Conservation (phyloP, 2,797 vertebrate genomes). For the Anomalospiza imberbis region DNA sequence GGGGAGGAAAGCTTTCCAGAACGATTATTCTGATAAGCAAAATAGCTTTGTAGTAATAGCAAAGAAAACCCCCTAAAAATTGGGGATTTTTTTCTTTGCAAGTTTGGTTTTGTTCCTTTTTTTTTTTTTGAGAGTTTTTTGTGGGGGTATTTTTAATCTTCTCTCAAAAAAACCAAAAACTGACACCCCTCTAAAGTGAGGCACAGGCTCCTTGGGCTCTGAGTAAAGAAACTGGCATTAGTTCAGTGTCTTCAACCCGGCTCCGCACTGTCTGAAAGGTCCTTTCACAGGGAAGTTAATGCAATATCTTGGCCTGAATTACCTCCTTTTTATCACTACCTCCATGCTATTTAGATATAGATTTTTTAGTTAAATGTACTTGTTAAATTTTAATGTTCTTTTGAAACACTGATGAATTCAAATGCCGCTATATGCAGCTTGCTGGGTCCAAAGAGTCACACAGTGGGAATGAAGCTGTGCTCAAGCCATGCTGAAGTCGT, state of each 20-base stretch:
- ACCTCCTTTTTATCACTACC: constrained; percentile 53
- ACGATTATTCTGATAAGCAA: background rate
- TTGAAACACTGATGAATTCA: constrained; percentile 44
- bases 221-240: background rate
- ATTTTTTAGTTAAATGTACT: constrained; percentile 57
- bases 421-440: background rate
- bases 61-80: background rate
- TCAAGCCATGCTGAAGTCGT: background rate
- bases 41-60: background rate
- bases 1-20: background rate
- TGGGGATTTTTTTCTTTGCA: rapidly evolving
- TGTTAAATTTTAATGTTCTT: constrained; percentile 64
- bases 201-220: background rate
- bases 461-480: background rate
- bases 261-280: constrained; percentile 23
- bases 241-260: background rate
- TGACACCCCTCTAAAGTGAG: background rate
- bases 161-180: background rate
- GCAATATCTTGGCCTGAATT: constrained; percentile 43
- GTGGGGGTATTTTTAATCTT: background rate
- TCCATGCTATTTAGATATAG: constrained; percentile 42
- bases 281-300: constrained; percentile 42
- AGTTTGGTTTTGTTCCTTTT: background rate
- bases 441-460: background rate
- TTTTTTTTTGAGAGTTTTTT: rapidly evolving